Percentiles rank a stretch among this genome's conserved stretches.
These are phyloP conservation scores for Ernsta delagoae DNA, from an alignment of 2,888 invertebrate species.

Conservation along the genomic window DNA sequence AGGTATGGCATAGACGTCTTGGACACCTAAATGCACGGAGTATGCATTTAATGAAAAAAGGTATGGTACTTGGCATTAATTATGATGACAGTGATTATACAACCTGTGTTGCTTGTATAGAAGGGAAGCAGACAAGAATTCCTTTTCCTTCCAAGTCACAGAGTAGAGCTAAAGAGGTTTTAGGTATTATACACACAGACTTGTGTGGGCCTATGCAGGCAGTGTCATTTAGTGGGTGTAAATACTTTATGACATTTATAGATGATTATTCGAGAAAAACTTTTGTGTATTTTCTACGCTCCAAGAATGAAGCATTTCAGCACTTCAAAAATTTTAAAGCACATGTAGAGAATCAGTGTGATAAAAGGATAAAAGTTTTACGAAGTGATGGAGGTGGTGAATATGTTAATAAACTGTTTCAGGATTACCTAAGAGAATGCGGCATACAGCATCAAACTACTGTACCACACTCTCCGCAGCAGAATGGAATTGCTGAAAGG, in stretches of 20 bases:
- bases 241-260: constrained; percentile 1
- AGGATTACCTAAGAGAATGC: constrained; percentile 1
- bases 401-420: neutral
- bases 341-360: neutral
- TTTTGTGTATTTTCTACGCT: constrained; percentile 1
- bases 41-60: constrained; percentile 4
- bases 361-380: constrained; percentile 1
- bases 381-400: neutral
- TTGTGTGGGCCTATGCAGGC: neutral
- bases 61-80: constrained; percentile 4
- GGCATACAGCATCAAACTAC: neutral
- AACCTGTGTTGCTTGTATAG: constrained; percentile 1
- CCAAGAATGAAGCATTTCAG: constrained; percentile 4
- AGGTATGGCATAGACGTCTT: constrained; percentile 4
- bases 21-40: constrained; percentile 4
- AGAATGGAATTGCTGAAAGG: neutral
- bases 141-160: neutral
- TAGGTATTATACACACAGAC: constrained; percentile 2
- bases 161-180: neutral
- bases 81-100: neutral
- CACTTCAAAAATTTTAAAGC: neutral
- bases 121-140: constrained; percentile 4
- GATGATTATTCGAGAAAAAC: neutral
- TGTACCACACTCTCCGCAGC: neutral
- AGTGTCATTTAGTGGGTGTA: constrained; percentile 1